A percentile compares a stretch with the other conserved stretches of the same genome.
Conservation (phyloP, 2,113 vertebrate species). For the Pseudolaguvia tuberculata region DNA sequence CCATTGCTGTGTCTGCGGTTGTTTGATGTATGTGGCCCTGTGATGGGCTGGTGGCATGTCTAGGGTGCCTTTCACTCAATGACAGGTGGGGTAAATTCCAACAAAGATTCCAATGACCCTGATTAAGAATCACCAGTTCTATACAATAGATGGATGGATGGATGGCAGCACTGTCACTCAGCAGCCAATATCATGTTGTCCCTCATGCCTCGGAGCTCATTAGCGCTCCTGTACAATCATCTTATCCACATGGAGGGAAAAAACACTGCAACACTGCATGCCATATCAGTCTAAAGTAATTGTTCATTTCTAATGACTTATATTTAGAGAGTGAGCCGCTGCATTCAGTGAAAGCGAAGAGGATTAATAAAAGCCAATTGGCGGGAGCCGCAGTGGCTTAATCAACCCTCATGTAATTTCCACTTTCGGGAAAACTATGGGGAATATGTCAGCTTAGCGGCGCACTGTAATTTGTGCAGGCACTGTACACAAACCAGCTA, state of each 20-base stretch:
- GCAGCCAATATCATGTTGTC: neutral
- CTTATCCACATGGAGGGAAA: slow-evolving; percentile 42
- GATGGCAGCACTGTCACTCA: too few species aligned
- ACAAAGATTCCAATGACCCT: too few species aligned
- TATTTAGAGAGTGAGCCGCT: slow-evolving; percentile 37
- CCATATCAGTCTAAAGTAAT: slow-evolving; percentile 41
- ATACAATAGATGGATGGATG: too few species aligned
- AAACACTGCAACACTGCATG: slow-evolving; percentile 27
- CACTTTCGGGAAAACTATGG: neutral
- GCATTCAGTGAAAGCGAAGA: slow-evolving; percentile 34
- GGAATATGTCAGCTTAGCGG: slow-evolving; percentile 12
- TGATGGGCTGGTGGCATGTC: too few species aligned
- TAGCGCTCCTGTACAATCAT: slow-evolving; percentile 45
- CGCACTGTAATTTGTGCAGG: neutral
- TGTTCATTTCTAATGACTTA: slow-evolving; percentile 50
- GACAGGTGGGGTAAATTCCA: too few species aligned
- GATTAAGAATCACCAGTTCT: too few species aligned
- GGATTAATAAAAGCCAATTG: slow-evolving; percentile 47
- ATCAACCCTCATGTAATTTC: slow-evolving; percentile 38
- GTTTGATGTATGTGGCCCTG: too few species aligned
- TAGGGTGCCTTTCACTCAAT: too few species aligned
- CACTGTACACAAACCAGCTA: slow-evolving; percentile 3
- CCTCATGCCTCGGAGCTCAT: slow-evolving; percentile 36
- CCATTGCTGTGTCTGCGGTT: too few species aligned
- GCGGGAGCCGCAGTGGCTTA: slow-evolving; percentile 24